phyloP scores from a whole-genome alignment of 2,113 vertebrate species.

The Pangasianodon gigas region DNA sequence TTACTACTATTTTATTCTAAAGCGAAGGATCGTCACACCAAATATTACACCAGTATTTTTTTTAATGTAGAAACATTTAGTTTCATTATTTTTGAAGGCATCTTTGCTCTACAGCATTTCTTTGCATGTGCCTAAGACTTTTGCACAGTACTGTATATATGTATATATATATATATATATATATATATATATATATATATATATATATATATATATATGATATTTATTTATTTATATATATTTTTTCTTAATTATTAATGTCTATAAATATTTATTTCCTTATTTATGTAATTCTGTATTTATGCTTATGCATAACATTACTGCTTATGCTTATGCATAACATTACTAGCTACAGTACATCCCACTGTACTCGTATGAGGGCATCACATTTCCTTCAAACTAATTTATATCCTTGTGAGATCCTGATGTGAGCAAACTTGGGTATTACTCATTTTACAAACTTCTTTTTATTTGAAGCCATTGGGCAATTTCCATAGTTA shows the following conservation, averaged over 20 bases:
- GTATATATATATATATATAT: too few species aligned
- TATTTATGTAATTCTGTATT: background rate
- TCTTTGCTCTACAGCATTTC: too few species aligned
- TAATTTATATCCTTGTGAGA: background rate
- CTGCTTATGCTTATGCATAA: background rate
- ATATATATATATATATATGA: too few species aligned
- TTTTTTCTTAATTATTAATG: background rate
- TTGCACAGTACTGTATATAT: too few species aligned
- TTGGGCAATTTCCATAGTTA: background rate
- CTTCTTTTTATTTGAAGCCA: too few species aligned
- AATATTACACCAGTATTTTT: too few species aligned
- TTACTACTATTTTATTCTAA: too few species aligned
- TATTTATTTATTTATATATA: background rate
- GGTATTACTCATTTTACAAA: background rate
- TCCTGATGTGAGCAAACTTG: background rate
- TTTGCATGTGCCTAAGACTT: too few species aligned
- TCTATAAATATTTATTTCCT: background rate
- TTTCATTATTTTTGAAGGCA: too few species aligned
- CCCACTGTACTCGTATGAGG: background rate
- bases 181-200: too few species aligned
- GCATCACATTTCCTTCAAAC: background rate
- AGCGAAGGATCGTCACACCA: too few species aligned
- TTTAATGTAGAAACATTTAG: too few species aligned
- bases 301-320: background rate
- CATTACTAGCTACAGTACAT: background rate